Conservation (phyloP, 2,113 vertebrate genomes). For the Clinocottus analis region DNA sequence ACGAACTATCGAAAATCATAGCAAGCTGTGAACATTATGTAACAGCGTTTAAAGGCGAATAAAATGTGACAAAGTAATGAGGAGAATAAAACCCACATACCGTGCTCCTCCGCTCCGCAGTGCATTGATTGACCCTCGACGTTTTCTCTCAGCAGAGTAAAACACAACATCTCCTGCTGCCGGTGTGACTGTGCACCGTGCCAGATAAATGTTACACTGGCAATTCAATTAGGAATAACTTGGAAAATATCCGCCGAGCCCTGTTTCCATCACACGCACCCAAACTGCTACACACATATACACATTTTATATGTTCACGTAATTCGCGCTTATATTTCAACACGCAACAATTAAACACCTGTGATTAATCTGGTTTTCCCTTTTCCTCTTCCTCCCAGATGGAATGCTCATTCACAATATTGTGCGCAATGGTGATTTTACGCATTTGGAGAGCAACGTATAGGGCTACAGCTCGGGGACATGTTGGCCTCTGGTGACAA, state of each 20-base stretch:
- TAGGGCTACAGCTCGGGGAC: slow-evolving; percentile 47
- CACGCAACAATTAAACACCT: background rate
- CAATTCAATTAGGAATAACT: slow-evolving; percentile 92
- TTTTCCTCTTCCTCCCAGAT: background rate
- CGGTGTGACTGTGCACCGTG: slow-evolving; percentile 83
- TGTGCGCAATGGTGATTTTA: slow-evolving; percentile 45
- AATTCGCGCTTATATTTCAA: slow-evolving; percentile 5
- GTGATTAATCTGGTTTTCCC: slow-evolving; percentile 17
- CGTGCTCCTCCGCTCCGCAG: slow-evolving; percentile 84
- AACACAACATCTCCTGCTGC: slow-evolving; percentile 85
- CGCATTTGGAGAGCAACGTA: slow-evolving; percentile 38
- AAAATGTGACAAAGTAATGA: slow-evolving; percentile 48
- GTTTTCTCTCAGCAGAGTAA: slow-evolving; percentile 80
- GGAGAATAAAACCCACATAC: slow-evolving; percentile 73
- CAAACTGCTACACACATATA: background rate
- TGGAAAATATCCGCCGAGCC: slow-evolving; percentile 62
- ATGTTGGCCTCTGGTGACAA: slow-evolving; percentile 71
- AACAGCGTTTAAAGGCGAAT: slow-evolving; percentile 22
- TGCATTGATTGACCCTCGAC: slow-evolving; percentile 90
- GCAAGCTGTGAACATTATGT: slow-evolving; percentile 4
- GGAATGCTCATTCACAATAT: background rate
- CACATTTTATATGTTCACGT: background rate
- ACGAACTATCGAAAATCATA: background rate
- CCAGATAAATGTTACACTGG: slow-evolving; percentile 92
- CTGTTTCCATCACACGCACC: background rate